Evolutionary conservation across 2,888 invertebrate species (phyloP), one percentile per base, ranked within the genome.

Genomic region (Lypha dubia): DNA sequence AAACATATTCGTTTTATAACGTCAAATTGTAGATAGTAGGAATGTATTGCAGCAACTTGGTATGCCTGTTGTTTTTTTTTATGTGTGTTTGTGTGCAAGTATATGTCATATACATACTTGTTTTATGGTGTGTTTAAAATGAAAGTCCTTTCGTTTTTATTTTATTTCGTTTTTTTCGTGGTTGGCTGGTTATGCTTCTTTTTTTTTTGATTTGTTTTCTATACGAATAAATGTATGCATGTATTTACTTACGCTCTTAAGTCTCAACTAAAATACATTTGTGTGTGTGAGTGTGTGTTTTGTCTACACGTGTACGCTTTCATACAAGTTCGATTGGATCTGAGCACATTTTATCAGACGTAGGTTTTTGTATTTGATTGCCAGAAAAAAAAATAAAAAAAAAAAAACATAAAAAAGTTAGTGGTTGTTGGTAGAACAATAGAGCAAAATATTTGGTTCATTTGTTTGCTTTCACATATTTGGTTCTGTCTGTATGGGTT

Each of bases 1-100:
- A 76, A 79, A 77, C 80, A 83, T 79, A 85, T 79, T 68, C 74
- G 67, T 75, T 73, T 65, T 80, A 63, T 62, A 53, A 56, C 17
- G 17, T 44, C 68, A 41, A 53, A 35, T 5, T 62, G 20, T 35
- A 58, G 32, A 41, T 35, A 15, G 5, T 35, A 15, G 5, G 20
- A 46, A 49, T 60, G 46, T 46, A 49, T 20, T 51, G 75, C 24
- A 49, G 41, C 13, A 44, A 58, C 0, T 41, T 62, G 8, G 3
- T 35, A 49, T 41, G 51, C 8, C 11, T 75, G 35, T 22, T 22
- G 1, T 24, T 41, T 17, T 46, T 73, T 2, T 24, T 4, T n/a
- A 41, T 53, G 0, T 35, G 17, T 32, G n/a, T n/a, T 8, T n/a
- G 8, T 28, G 11, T 28, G 13, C 28, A 28, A 28, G 8, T 53